These are phyloP conservation scores for Schrankia costaestrigalis DNA, from an alignment of 2,888 invertebrate species.

Conservation along the genomic window DNA sequence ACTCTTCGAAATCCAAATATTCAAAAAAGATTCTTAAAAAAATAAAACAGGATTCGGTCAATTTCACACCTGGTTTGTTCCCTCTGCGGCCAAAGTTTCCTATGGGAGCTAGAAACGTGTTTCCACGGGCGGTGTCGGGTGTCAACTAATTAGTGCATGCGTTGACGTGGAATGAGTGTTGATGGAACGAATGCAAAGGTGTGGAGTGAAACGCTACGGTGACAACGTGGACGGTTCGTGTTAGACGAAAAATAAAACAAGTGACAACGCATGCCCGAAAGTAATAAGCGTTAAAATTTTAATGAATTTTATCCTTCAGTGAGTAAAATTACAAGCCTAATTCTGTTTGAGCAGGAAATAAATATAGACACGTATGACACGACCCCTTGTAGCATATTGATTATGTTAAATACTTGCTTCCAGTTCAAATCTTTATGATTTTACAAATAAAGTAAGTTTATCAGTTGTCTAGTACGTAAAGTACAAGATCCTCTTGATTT, in stretches of 20 bases:
- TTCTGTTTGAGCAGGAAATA: conserved; percentile 1
- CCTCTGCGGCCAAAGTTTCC: conserved; percentile 49
- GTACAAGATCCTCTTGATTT: no score
- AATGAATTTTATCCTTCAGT: conserved; percentile 1
- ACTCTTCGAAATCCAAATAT: background rate
- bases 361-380: no score
- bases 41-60: conserved; percentile 48
- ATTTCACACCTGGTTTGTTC: conserved; percentile 67
- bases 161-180: conserved; percentile 68
- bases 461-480: no score
- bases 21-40: conserved; percentile 10
- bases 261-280: conserved; percentile 3
- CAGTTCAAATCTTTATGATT: no score
- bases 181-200: conserved; percentile 55
- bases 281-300: conserved; percentile 3
- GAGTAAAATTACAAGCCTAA: background rate
- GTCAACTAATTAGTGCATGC: conserved; percentile 73
- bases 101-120: conserved; percentile 54
- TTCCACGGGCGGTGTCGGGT: conserved; percentile 53
- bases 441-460: no score
- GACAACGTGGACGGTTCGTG: conserved; percentile 14
- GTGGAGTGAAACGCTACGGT: conserved; percentile 47
- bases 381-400: no score
- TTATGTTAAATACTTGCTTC: no score
- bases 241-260: conserved; percentile 7